Evolutionary conservation across 2,888 invertebrate species (phyloP).

Genomic region (Meiosimyza decipiens): DNA sequence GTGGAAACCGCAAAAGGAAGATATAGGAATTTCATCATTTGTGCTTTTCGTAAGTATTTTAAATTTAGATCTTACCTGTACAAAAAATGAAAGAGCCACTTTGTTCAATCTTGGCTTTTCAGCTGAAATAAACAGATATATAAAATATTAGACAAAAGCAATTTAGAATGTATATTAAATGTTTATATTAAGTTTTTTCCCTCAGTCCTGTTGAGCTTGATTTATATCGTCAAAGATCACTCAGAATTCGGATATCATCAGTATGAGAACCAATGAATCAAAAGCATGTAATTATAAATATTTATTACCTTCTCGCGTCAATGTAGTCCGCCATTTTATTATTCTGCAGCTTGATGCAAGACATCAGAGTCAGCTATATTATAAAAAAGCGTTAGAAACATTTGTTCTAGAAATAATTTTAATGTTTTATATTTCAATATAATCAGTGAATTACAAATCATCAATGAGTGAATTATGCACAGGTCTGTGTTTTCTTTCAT

Average conservation of each 20-base stretch:
- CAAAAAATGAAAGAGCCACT: neutral
- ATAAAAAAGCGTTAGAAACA: no score
- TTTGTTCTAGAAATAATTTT: no score
- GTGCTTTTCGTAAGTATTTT: neutral
- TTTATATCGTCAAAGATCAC: conserved; percentile 32
- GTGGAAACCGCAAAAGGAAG: conserved; percentile 78
- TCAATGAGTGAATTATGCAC: conserved; percentile 42
- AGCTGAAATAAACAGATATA: neutral
- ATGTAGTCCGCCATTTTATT: no score
- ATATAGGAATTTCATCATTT: conserved; percentile 58
- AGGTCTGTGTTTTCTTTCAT: conserved; percentile 45
- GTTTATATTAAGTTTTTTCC: neutral
- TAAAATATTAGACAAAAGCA: neutral
- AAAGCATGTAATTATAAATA: neutral
- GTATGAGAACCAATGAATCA: neutral
- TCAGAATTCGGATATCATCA: neutral
- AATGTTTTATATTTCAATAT: neutral
- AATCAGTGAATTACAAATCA: conserved; percentile 41
- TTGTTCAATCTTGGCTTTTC: neutral
- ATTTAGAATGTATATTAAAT: neutral
- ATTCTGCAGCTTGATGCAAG: no score
- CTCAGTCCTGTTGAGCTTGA: conserved; percentile 41
- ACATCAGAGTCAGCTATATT: no score
- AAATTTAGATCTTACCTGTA: neutral
- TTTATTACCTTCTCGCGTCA: conserved; percentile 27